Evolutionary conservation across 2,113 vertebrate species (phyloP).

Genomic region (Perccottus glenii): DNA sequence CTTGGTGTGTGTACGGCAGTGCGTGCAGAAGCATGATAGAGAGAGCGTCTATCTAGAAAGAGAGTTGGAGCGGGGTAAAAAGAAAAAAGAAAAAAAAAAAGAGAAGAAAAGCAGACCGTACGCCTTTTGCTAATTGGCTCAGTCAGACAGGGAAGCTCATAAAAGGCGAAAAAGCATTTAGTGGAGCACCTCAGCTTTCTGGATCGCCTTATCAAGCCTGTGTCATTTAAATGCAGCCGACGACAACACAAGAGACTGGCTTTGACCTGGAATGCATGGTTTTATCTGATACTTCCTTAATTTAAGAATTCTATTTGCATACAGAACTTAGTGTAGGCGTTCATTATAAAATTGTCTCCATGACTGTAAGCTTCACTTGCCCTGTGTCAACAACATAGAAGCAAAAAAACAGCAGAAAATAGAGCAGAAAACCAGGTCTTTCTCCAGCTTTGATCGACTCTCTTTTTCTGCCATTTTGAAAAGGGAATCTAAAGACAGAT

Average conservation of each 20-base stretch:
- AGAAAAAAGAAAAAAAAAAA: constrained; percentile 30
- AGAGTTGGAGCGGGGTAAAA: constrained; percentile 44
- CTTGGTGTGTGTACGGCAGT: constrained; percentile 44
- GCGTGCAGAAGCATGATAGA: constrained; percentile 38
- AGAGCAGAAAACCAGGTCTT: neutral
- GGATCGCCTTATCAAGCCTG: constrained; percentile 60
- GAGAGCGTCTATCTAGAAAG: constrained; percentile 61
- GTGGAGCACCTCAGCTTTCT: constrained; percentile 64
- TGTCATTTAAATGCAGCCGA: constrained; percentile 61
- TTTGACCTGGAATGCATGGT: constrained; percentile 50
- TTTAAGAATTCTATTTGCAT: constrained; percentile 45
- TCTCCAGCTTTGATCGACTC: constrained; percentile 28
- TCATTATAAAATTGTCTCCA: constrained; percentile 53
- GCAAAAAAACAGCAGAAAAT: constrained; percentile 15
- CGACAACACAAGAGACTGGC: constrained; percentile 37
- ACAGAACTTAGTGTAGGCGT: constrained; percentile 22
- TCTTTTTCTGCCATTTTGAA: constrained; percentile 19
- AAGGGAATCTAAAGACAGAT: constrained; percentile 28
- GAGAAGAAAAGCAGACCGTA: constrained; percentile 73
- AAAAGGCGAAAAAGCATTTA: constrained; percentile 69
- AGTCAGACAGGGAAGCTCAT: constrained; percentile 71
- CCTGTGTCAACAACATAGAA: constrained; percentile 43
- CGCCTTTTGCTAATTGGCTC: constrained; percentile 76
- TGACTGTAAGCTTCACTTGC: constrained; percentile 29
- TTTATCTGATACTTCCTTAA: constrained; percentile 47